Evolutionary conservation across 2,113 vertebrate genomes (phyloP), one percentile per base, ranked within the genome.

Genomic region (Neopipo cinnamomea): DNA sequence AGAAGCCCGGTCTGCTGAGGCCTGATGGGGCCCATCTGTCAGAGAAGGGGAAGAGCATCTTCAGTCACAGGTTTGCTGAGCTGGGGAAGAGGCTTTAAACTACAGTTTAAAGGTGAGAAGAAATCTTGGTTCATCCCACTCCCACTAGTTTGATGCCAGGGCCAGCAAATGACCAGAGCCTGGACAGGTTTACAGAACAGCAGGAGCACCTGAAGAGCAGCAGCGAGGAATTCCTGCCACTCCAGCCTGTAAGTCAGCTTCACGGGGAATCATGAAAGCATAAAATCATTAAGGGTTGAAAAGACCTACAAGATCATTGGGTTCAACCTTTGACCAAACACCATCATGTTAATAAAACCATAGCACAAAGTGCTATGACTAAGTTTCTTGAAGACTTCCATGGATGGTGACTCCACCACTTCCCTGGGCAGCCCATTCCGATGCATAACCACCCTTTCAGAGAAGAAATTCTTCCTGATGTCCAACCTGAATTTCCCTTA

Each of bases 221-320:
- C 35, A 84, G 35, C 52, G 31, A 39, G 35, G 53, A 79, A 79
- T 21, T 78, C 20, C 52, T 73, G 72, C n/a, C 22, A 41, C 39
- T 83, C 11, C 39, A 72, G 50, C 10, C n/a, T 35, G 25, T 13
- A 47, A 42, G 6, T 13, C 39, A 37, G 11, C 25, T 72, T 30
- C 23, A 55, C 0, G 41, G 24, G 25, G n/a, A 75, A 31, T 47
- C 55, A 47, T 0, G 61, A 24, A 75, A 59, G 6, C 6, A 39
- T 21, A 46, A 74, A 59, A 53, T 31, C 61, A 39, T 17, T n/a
- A 25, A 22, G 6, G 11, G 15, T 41, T 46, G n/a, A 68, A 75
- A 75, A 61, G 62, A n/a, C 7, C 5, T 21, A 19, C 61, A 67
- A 53, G 22, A 24, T 14, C 23, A 18, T 0, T 61, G 28, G 3